Conservation (phyloP, 2,888 invertebrate genomes). For the Dicyrtoma fusca region DNA sequence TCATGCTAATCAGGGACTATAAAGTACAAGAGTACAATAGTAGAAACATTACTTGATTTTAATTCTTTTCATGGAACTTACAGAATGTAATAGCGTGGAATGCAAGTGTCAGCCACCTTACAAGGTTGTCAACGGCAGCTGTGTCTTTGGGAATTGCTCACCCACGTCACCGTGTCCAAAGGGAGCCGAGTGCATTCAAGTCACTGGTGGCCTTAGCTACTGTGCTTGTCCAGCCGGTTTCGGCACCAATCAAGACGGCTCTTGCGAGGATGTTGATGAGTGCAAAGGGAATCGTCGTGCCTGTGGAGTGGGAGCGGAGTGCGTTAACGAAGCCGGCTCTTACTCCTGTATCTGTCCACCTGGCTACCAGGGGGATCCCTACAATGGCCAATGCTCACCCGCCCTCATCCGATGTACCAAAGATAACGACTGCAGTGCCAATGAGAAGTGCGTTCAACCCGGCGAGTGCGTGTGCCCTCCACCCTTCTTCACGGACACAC, state of each 20-base stretch:
- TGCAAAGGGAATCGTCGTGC: conserved; percentile 74
- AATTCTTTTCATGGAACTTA: conserved; percentile 30
- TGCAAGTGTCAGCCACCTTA: conserved; percentile 88
- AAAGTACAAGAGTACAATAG: no score
- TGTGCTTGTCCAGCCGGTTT: conserved; percentile 91
- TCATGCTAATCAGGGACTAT: no score
- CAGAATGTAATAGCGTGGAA: conserved; percentile 76
- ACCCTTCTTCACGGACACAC: conserved; percentile 79
- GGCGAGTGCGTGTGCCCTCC: conserved; percentile 90
- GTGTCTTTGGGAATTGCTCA: conserved; percentile 81
- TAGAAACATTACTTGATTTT: no score
- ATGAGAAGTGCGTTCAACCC: conserved; percentile 89
- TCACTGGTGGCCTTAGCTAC: conserved; percentile 87
- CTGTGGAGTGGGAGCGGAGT: conserved; percentile 86
- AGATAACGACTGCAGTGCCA: conserved; percentile 80
- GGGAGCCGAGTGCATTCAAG: conserved; percentile 87
- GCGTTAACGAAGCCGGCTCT: conserved; percentile 77
- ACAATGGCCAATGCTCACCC: conserved; percentile 78
- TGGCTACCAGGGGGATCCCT: conserved; percentile 68
- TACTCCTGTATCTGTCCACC: conserved; percentile 79
- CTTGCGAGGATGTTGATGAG: conserved; percentile 85
- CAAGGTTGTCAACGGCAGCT: conserved; percentile 79
- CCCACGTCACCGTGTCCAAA: conserved; percentile 78
- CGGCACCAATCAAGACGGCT: conserved; percentile 73
- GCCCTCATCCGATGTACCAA: conserved; percentile 80